Conservation (phyloP, 1,140 invertebrate genomes). For the Caerostris darwini region DNA sequence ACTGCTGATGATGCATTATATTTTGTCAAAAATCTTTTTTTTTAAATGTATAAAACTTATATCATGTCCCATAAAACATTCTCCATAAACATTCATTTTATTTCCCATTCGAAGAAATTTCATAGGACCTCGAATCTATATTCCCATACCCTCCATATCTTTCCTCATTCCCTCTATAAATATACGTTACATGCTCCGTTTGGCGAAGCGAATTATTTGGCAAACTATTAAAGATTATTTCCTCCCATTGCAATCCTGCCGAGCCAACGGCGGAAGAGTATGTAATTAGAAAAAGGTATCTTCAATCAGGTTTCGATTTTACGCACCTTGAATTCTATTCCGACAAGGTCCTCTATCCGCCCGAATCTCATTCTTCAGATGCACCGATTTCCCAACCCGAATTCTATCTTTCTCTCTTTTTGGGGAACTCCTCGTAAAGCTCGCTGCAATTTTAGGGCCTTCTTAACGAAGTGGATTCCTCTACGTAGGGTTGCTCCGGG, state of each 20-base stretch:
- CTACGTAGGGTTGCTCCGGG: conserved; percentile 55
- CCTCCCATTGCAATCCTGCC: background rate
- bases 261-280: conserved; percentile 29
- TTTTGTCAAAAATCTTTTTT: background rate
- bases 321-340: conserved; percentile 72
- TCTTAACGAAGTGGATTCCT: conserved; percentile 77
- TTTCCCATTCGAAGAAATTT: too few species aligned
- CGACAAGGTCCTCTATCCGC: conserved; percentile 16
- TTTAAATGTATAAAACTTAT: background rate
- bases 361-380: conserved; percentile 63
- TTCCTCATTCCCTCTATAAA: background rate
- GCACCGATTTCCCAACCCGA: conserved; percentile 54
- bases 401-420: background rate
- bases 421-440: conserved; percentile 52
- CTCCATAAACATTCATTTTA: background rate
- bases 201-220: background rate
- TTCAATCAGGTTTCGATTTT: conserved; percentile 76
- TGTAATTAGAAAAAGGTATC: conserved; percentile 70
- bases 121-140: too few species aligned
- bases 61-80: background rate
- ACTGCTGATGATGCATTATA: too few species aligned
- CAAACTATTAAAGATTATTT: conserved; percentile 27
- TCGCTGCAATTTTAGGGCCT: conserved; percentile 68
- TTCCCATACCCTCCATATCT: background rate
- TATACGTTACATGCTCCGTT: background rate